Percentiles rank a stretch among this genome's conserved stretches.
Conservation (phyloP, 2,888 invertebrate genomes). For the Mythimna pallens region DNA sequence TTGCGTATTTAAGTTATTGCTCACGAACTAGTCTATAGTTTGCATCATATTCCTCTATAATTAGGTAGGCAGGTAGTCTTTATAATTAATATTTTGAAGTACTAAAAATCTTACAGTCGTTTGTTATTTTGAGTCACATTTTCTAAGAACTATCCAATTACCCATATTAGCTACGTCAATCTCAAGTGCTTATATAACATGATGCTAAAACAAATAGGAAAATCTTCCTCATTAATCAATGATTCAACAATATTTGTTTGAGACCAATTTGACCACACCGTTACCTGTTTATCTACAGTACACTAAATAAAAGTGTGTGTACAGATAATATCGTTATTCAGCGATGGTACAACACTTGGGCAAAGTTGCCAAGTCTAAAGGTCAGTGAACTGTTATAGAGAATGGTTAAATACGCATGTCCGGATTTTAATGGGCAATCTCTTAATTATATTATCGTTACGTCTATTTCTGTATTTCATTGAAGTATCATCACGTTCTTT, state of each 20-base stretch:
- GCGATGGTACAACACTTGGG: conserved; percentile 50
- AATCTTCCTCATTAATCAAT: conserved; percentile 31
- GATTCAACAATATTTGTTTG: conserved; percentile 37
- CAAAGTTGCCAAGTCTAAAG: conserved; percentile 57
- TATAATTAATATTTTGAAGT: not conserved
- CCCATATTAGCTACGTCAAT: conserved; percentile 24
- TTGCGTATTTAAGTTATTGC: not conserved
- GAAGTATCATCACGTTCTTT: not conserved
- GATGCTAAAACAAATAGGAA: conserved; percentile 19
- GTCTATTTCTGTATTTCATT: conserved; percentile 7
- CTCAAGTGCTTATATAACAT: conserved; percentile 25
- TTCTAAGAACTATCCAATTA: conserved; percentile 32
- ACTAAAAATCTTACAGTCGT: too few species aligned
- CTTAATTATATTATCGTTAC: conserved; percentile 47
- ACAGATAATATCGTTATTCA: conserved; percentile 57
- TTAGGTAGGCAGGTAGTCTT: not conserved
- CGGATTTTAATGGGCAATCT: conserved; percentile 35
- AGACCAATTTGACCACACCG: not conserved
- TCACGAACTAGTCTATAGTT: not conserved
- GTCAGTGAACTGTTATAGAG: conserved; percentile 56
- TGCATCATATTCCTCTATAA: not conserved
- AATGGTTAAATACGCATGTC: conserved; percentile 41
- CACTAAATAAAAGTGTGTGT: conserved; percentile 7
- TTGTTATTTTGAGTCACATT: conserved; percentile 30
- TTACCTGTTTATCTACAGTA: not conserved